Base-by-base conservation (phyloP, 2,888 invertebrate genomes). In the Ecliptopera silaceata region DNA sequence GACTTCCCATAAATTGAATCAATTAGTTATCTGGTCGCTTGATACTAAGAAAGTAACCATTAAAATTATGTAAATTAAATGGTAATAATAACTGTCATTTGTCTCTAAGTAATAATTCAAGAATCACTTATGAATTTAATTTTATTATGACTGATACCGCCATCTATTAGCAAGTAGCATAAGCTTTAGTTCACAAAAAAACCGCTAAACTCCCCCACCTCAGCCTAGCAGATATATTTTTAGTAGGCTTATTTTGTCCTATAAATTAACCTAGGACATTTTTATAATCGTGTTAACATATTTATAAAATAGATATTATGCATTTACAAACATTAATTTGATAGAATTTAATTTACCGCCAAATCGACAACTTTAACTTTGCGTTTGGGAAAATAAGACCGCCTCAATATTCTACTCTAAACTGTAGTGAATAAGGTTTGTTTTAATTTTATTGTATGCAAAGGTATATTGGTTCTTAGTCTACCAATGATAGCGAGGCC, bases 401-500 rank as follows among this genome's bases (percentile, higher is more conserved):
- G n/a, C 4, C 2, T 31, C 51, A 13, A 44, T 20, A 6, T 32
- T 44, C 47, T 39, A 17, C 0, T 34, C 17, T 8, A 12, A 31
- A 29, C 5, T 3, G 22, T 39, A 15, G 11, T 0, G 3, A 1
- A 1, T 20, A 12, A 41, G 38, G 12, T 22, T 43, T 6, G 48
- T 56, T 49, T 18, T 1, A 0, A 29, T 54, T 59, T 57, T 1
- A 12, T 29, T 22, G 22, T 6, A 8, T 3, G 38, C 34, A 48
- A 22, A 2, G 0, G 0, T 22, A 48, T 47, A 4, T 50, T 63
- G 18, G 69, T 56, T 54, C 31, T 50, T 4, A 12, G 29, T 53
- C 60, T 52, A 34, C 72, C 74, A 75, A 75, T 75, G 53, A 51
- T 43, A 66, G 55, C 18, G 49, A 52, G 66, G 68, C 72, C 77